Evolutionary conservation across 2,888 invertebrate species (phyloP).

Genomic region (Abrostola tripartita): DNA sequence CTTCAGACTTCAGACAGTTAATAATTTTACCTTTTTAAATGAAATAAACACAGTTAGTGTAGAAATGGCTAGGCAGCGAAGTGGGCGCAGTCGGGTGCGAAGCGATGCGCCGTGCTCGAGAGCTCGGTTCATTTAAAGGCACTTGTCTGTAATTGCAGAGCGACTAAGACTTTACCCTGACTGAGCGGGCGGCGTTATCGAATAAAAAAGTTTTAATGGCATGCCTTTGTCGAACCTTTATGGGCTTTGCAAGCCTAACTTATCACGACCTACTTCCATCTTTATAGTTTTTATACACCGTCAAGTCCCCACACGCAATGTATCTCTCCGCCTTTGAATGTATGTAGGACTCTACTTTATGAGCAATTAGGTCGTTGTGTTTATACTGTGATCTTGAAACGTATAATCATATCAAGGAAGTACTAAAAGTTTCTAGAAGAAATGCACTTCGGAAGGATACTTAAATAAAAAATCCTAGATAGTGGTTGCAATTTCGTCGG

Average conservation of each 20-base stretch:
- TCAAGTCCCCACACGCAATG: conserved; percentile 19
- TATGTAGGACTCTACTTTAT: conserved; percentile 14
- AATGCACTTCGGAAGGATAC: conserved; percentile 50
- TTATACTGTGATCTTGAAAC: conserved; percentile 1
- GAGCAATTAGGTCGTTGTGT: conserved; percentile 1
- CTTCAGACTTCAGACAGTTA: conserved; percentile 47
- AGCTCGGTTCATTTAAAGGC: conserved; percentile 87
- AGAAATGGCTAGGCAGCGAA: conserved; percentile 73
- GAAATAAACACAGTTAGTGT: conserved; percentile 78
- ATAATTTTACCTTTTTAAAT: conserved; percentile 72
- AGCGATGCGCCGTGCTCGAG: conserved; percentile 87
- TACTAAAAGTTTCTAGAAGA: conserved; percentile 25
- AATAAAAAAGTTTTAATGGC: conserved; percentile 86
- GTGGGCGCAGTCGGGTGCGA: conserved; percentile 80
- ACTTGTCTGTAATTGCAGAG: conserved; percentile 88
- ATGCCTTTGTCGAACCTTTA: conserved; percentile 71
- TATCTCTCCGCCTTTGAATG: conserved; percentile 15
- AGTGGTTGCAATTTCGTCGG: conserved; percentile 81
- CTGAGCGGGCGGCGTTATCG: conserved; percentile 78
- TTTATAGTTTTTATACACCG: conserved; percentile 33
- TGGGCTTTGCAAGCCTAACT: conserved; percentile 57
- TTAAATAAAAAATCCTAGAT: conserved; percentile 66
- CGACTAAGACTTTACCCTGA: conserved; percentile 83
- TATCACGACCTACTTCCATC: conserved; percentile 53
- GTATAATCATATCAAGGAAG: conserved; percentile 23